A percentile compares a stretch with the other conserved stretches of the same genome.
Conservation (phyloP, 2,113 vertebrate genomes). For the Eonycteris spelaea region DNA sequence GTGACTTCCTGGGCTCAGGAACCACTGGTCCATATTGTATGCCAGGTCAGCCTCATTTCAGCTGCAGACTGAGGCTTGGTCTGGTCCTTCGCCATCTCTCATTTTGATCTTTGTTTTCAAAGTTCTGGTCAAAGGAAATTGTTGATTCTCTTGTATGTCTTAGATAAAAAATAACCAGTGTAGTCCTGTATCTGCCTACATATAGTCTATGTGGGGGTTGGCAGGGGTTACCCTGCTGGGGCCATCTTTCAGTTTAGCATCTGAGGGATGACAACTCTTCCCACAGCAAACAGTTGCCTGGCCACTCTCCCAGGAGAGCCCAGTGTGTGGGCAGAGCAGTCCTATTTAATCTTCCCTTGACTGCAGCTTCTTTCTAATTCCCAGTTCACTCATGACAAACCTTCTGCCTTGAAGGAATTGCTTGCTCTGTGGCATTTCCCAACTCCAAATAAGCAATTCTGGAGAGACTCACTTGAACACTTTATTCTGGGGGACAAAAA, state of each 20-base stretch:
- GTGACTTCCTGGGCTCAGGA: background rate
- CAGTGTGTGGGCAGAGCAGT: background rate
- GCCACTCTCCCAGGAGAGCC: background rate
- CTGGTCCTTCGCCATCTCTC: background rate
- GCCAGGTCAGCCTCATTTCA: background rate
- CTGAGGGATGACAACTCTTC: background rate
- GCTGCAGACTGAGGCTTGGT: background rate
- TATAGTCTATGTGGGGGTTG: too few relatives aligned
- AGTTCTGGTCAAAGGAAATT: background rate
- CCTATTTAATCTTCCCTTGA: background rate
- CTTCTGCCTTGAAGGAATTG: background rate
- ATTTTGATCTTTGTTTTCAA: background rate
- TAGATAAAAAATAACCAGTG: background rate
- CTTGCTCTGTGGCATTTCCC: background rate
- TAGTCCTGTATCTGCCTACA: background rate
- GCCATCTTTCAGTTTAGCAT: background rate
- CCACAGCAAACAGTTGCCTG: background rate
- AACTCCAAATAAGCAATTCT: background rate
- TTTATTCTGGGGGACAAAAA: background rate
- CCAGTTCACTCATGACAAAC: background rate
- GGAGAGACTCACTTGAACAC: background rate
- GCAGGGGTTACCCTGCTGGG: background rate
- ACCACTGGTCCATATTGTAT: fast-evolving
- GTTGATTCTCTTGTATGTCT: background rate
- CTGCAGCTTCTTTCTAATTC: background rate